Conservation (phyloP, 2,888 invertebrate species). For the Candidula unifasciata region DNA sequence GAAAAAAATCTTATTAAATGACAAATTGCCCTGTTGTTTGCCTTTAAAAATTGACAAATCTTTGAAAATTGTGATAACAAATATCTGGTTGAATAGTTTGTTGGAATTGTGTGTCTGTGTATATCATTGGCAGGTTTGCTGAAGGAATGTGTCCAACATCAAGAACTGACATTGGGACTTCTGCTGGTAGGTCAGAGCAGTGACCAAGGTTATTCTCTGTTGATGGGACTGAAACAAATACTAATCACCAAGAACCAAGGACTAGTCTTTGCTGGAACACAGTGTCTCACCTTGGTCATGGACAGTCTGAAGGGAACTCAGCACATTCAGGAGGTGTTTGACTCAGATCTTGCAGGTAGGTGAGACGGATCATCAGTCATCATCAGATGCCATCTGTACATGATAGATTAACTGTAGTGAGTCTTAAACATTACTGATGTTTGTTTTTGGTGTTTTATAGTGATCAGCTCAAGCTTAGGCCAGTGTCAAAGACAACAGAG, state of each 20-base stretch:
- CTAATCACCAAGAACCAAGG: slow-evolving; percentile 6
- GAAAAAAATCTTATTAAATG: no score
- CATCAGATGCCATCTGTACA: no score
- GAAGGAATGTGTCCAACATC: slow-evolving; percentile 29
- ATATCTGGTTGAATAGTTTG: background rate
- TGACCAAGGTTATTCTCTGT: slow-evolving; percentile 18
- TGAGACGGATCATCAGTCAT: background rate
- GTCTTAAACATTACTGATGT: no score
- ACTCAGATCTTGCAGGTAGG: slow-evolving; percentile 38
- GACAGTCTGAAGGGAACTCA: slow-evolving; percentile 19
- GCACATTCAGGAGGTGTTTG: slow-evolving; percentile 21
- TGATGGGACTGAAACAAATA: slow-evolving; percentile 41
- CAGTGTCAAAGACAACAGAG: no score
- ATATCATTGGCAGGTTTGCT: slow-evolving; percentile 17
- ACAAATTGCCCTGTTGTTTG: no score
- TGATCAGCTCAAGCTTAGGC: no score
- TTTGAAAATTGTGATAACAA: no score
- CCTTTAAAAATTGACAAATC: no score
- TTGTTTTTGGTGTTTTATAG: no score
- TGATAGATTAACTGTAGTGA: no score
- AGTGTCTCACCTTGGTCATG: slow-evolving; percentile 29
- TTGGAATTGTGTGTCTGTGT: background rate
- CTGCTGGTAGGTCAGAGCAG: background rate
- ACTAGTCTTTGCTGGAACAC: slow-evolving; percentile 21
- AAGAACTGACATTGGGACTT: background rate